Conservation (phyloP, 2,888 invertebrate species). For the Melieria crassipennis region DNA sequence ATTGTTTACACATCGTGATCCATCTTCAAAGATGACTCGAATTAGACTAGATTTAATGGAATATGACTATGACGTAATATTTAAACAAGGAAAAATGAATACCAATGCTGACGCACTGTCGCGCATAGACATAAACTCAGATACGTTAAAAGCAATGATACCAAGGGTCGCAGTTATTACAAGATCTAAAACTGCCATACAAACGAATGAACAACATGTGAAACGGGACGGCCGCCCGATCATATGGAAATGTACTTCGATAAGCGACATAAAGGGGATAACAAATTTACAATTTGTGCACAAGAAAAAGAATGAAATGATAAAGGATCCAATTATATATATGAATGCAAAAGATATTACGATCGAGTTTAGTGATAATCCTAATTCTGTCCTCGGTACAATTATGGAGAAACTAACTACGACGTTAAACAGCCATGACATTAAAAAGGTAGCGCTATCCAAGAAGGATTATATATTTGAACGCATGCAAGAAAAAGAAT, state of each 20-base stretch:
- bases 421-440: neutral
- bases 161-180: conserved; percentile 7
- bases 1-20: neutral
- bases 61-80: conserved; percentile 23
- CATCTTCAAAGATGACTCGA: conserved; percentile 7
- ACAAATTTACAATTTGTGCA: neutral
- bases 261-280: conserved; percentile 16
- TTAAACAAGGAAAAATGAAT: conserved; percentile 22
- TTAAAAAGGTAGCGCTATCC: conserved; percentile 9
- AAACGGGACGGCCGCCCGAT: conserved; percentile 14
- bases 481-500: no score
- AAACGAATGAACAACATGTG: conserved; percentile 7
- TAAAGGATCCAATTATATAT: no score
- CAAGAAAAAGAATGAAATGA: no score
- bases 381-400: neutral
- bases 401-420: conserved; percentile 10
- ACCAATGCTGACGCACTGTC: conserved; percentile 14
- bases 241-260: conserved; percentile 7
- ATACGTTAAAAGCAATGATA: neutral
- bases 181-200: conserved; percentile 11
- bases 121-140: conserved; percentile 6
- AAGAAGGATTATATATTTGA: conserved; percentile 10
- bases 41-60: conserved; percentile 24
- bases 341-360: no score
- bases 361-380: no score